Conservation (phyloP, 2,888 invertebrate species). For the Baccha elongata region DNA sequence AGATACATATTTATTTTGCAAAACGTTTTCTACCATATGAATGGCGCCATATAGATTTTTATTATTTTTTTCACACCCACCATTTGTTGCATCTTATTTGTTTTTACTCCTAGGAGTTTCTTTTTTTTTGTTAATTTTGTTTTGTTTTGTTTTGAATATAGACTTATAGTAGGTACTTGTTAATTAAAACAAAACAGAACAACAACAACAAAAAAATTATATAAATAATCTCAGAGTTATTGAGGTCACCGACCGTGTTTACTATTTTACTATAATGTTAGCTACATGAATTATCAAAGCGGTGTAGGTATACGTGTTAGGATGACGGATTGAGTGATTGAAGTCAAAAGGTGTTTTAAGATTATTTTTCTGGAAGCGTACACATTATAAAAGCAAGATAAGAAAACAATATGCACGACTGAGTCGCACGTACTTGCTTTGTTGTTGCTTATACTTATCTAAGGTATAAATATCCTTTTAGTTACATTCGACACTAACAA, state of each 20-base stretch:
- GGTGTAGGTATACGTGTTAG: slow-evolving; percentile 30
- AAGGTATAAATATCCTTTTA: no score
- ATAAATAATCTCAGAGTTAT: slow-evolving; percentile 65
- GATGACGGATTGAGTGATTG: slow-evolving; percentile 61
- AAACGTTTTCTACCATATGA: slow-evolving; percentile 64
- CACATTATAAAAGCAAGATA: slow-evolving; percentile 20
- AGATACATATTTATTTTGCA: slow-evolving; percentile 27
- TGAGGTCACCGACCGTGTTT: slow-evolving; percentile 72
- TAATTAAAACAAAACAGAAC: slow-evolving; percentile 32
- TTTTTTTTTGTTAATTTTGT: slow-evolving; percentile 36
- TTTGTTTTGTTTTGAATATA: slow-evolving; percentile 36
- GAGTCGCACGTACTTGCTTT: no score
- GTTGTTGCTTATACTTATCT: no score
- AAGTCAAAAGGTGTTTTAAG: slow-evolving; percentile 57
- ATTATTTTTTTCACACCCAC: slow-evolving; percentile 64
- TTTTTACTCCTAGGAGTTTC: slow-evolving; percentile 31
- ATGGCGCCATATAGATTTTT: slow-evolving; percentile 65
- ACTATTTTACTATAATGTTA: slow-evolving; percentile 62
- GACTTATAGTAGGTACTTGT: slow-evolving; percentile 23
- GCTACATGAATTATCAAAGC: slow-evolving; percentile 58
- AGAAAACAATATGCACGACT: no score
- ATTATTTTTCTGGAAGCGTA: slow-evolving; percentile 46
- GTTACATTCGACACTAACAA: no score
- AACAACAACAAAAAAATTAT: slow-evolving; percentile 34
- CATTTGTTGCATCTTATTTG: slow-evolving; percentile 64